Evolutionary conservation across 2,888 invertebrate species (phyloP).

Genomic region (Cantharis nigra): DNA sequence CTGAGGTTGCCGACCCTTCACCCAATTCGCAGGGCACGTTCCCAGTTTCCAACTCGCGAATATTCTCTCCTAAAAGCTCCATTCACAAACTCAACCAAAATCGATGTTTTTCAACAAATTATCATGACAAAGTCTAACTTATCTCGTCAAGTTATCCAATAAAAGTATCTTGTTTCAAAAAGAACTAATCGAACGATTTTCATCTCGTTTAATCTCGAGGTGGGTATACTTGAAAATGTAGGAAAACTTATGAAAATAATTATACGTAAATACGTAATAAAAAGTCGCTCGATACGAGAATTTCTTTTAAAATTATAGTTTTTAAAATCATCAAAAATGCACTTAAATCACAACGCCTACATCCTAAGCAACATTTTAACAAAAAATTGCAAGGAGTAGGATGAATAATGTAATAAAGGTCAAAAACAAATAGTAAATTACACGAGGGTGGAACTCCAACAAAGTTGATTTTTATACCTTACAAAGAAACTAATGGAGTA

Average conservation of each 20-base stretch:
- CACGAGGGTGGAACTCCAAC: neutral
- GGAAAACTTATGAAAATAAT: neutral
- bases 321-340: neutral
- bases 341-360: neutral
- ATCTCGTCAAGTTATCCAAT: neutral
- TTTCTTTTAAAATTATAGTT: neutral
- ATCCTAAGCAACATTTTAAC: neutral
- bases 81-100: slow-evolving; percentile 10
- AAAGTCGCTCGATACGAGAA: neutral
- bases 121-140: neutral
- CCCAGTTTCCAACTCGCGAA: slow-evolving; percentile 24
- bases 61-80: slow-evolving; percentile 14
- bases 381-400: neutral
- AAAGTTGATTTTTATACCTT: neutral
- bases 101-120: slow-evolving; percentile 14
- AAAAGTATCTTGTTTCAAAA: neutral
- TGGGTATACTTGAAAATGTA: neutral
- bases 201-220: neutral
- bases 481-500: neutral
- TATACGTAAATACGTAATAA: neutral
- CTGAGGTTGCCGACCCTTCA: slow-evolving; percentile 33
- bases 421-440: neutral
- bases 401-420: neutral
- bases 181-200: neutral
- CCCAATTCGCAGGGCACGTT: slow-evolving; percentile 25